Conservation (phyloP, 2,113 vertebrate species). For the Sander vitreus region DNA sequence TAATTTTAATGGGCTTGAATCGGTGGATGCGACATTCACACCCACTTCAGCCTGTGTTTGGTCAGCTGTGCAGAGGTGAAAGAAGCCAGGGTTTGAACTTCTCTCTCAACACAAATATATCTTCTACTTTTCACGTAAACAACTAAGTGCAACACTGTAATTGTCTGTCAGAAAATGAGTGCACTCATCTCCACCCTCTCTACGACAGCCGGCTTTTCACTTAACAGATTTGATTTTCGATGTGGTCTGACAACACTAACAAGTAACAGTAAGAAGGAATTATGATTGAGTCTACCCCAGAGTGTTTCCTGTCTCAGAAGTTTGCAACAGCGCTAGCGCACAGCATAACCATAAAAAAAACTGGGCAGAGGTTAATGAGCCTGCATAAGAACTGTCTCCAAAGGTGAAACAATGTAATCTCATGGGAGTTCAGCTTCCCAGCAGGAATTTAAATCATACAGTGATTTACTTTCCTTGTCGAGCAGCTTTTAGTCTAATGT, state of each 20-base stretch:
- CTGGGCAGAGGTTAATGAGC: conserved; percentile 20
- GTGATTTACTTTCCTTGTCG: background rate
- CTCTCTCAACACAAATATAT: too few relatives aligned
- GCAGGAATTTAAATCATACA: conserved; percentile 6
- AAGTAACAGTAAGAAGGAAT: rapidly evolving
- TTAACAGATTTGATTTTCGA: too few relatives aligned
- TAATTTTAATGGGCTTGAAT: too few relatives aligned
- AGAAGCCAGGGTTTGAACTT: too few relatives aligned
- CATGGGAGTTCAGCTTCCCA: background rate
- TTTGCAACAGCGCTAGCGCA: background rate
- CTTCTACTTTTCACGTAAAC: too few relatives aligned
- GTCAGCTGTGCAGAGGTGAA: too few relatives aligned
- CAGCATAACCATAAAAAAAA: conserved; percentile 18
- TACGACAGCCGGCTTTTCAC: too few relatives aligned
- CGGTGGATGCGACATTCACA: too few relatives aligned
- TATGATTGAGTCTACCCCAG: background rate
- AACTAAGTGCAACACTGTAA: too few relatives aligned
- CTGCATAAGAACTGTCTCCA: background rate
- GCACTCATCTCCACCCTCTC: too few relatives aligned
- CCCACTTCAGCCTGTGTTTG: too few relatives aligned
- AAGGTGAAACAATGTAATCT: conserved; percentile 19
- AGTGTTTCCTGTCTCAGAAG: background rate
- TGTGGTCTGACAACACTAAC: background rate
- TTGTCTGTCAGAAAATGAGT: too few relatives aligned
- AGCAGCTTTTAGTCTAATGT: conserved; percentile 21